phyloP scores from a whole-genome alignment of 2,113 vertebrate species.

The Saccopteryx leptura region DNA sequence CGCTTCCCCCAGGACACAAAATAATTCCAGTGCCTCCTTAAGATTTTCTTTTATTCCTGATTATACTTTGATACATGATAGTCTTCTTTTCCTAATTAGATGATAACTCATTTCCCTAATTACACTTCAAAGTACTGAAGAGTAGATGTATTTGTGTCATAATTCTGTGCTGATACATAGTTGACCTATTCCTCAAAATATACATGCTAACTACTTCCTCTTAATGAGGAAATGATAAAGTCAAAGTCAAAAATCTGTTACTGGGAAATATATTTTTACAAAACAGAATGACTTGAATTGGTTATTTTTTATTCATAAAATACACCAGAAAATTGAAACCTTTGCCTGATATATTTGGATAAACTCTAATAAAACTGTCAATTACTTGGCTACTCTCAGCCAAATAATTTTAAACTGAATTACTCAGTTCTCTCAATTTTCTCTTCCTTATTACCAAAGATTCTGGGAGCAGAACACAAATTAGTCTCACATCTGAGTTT shows the following conservation, averaged over 20 bases:
- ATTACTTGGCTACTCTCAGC: background rate
- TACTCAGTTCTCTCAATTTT: conserved; percentile 13
- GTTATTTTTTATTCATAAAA: background rate
- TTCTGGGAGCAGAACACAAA: background rate
- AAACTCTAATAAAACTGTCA: conserved; percentile 24
- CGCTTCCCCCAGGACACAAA: background rate
- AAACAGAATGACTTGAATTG: background rate
- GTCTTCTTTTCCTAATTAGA: conserved; percentile 8
- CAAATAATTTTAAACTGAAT: background rate
- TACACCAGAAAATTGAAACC: background rate
- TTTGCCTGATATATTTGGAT: conserved; percentile 1
- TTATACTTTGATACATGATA: background rate
- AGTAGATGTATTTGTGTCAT: background rate
- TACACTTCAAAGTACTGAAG: background rate
- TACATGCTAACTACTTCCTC: background rate
- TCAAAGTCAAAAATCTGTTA: conserved; percentile 50
- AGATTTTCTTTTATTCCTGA: background rate
- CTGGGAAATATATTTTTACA: background rate
- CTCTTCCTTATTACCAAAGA: background rate
- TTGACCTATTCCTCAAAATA: background rate
- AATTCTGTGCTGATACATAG: background rate
- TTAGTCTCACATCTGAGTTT: conserved; percentile 13
- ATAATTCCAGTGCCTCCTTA: background rate
- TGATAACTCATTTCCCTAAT: conserved; percentile 6
- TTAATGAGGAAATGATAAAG: conserved; percentile 41